Conservation (phyloP, 2,888 invertebrate genomes). For the Sinodicranocentrus sp. region DNA sequence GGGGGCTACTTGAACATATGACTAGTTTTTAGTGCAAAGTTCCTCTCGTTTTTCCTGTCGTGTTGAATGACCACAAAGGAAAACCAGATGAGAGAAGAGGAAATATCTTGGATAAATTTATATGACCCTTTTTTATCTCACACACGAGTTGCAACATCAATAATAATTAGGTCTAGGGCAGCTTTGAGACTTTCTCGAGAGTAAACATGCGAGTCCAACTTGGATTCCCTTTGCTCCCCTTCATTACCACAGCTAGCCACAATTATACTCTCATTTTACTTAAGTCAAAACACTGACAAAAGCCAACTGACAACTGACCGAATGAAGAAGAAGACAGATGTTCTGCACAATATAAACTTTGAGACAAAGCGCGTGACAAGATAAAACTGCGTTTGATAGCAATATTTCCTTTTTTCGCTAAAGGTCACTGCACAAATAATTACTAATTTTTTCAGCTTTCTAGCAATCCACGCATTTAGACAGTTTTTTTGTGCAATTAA, state of each 20-base stretch:
- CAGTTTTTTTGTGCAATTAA: too few relatives aligned
- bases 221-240: not conserved
- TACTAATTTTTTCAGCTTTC: too few relatives aligned
- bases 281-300: not conserved
- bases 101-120: constrained; percentile 17
- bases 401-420: too few relatives aligned
- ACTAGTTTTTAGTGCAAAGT: not conserved
- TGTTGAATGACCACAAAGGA: not conserved
- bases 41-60: not conserved
- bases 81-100: not conserved
- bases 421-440: too few relatives aligned
- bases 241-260: not conserved
- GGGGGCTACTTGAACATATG: constrained; percentile 21
- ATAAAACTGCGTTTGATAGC: too few relatives aligned
- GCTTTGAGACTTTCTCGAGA: constrained; percentile 7
- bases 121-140: constrained; percentile 8
- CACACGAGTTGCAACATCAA: constrained; percentile 33
- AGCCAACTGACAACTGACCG: too few relatives aligned
- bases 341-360: too few relatives aligned
- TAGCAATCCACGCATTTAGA: too few relatives aligned
- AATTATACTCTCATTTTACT: not conserved
- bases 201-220: constrained; percentile 4
- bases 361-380: too few relatives aligned
- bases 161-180: constrained; percentile 53
- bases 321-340: too few relatives aligned